Percentiles rank a stretch among this genome's conserved stretches.
These are phyloP conservation scores for Leptodactylus fallax DNA, from an alignment of 2,797 vertebrate species.

Conservation along the genomic window DNA sequence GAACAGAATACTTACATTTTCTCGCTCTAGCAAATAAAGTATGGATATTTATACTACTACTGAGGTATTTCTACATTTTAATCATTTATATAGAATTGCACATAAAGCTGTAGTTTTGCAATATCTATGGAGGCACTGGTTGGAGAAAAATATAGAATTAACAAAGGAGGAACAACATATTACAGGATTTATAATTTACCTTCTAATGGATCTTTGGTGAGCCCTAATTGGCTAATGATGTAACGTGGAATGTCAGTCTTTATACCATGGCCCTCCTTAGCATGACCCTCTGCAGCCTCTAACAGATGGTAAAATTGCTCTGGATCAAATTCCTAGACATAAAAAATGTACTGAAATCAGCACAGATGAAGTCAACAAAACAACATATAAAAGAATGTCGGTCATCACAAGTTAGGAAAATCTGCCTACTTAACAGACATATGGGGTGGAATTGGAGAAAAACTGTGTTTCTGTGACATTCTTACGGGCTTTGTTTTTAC, in stretches of 20 bases:
- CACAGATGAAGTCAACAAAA: background rate
- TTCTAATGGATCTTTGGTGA: conserved; percentile 88
- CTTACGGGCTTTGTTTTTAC: too few relatives aligned
- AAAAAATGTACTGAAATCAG: background rate
- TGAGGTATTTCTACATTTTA: too few relatives aligned
- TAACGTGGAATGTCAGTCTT: conserved; percentile 95
- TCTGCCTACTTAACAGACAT: too few relatives aligned
- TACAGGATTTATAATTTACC: conserved; percentile 74
- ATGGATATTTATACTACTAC: too few relatives aligned
- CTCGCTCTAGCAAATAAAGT: too few relatives aligned
- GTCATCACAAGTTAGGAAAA: background rate
- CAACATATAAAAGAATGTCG: background rate
- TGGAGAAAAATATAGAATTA: too few relatives aligned
- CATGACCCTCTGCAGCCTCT: conserved; percentile 94
- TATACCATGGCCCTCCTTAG: conserved; percentile 91
- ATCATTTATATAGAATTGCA: too few relatives aligned
- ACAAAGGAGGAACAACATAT: too few relatives aligned
- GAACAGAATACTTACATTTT: too few relatives aligned
- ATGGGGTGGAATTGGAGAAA: too few relatives aligned
- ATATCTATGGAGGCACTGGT: background rate
- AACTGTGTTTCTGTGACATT: too few relatives aligned
- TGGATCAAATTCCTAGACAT: conserved; percentile 90
- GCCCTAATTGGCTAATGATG: conserved; percentile 94
- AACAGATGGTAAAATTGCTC: conserved; percentile 97
- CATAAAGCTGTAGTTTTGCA: background rate